Base-by-base conservation (phyloP, 2,888 invertebrate species). In the Melieria omissa region DNA sequence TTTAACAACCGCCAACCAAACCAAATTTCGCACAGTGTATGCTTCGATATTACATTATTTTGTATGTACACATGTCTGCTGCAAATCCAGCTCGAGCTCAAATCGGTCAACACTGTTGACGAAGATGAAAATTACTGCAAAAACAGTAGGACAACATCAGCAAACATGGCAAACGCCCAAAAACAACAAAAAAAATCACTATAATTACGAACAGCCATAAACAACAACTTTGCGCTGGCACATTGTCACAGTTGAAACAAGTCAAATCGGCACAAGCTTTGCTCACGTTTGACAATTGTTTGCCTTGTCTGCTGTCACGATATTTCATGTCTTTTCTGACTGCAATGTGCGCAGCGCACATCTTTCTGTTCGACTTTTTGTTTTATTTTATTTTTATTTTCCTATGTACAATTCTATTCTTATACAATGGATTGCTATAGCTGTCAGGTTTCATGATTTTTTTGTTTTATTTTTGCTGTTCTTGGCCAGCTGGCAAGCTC, bases 251-350 rank as follows among this genome's bases (percentile, higher is more conserved):
- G 52, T 9, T 29, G 47, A 12, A 61, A 65, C 12, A 72, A 75
- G 65, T 63, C 60, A 62, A 75, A 70, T 52, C 63, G 14, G 57
- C 29, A 29, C 29, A 71, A 54, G 62, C 68, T 62, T 73, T 70
- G 60, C 68, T 16, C 71, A 71, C 62, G 62, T 69, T 63, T 62
- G 57, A 52, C 61, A 61, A 44, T 41, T 71, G 57, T 69, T 72
- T 61, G 65, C 55, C 16, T 52, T 65, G 44, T 42, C 44, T 42
- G 44, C 42, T 60, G 4, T 60, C n/a, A 44, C 60, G 45, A 42
- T 7, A 4, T 7, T 29, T 29, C 3, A 29, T 29, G 29, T 29
- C 29, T 3, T 29, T 29, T 29, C 29, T 29, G 29, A 29, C 29
- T 58, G 55, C 47, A 66, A 66, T 55, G 29, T 57, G 49, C 8